Percentiles rank a stretch among this genome's conserved stretches.
Conservation (phyloP, 2,113 vertebrate species). For the Cynopterus brachyotis region DNA sequence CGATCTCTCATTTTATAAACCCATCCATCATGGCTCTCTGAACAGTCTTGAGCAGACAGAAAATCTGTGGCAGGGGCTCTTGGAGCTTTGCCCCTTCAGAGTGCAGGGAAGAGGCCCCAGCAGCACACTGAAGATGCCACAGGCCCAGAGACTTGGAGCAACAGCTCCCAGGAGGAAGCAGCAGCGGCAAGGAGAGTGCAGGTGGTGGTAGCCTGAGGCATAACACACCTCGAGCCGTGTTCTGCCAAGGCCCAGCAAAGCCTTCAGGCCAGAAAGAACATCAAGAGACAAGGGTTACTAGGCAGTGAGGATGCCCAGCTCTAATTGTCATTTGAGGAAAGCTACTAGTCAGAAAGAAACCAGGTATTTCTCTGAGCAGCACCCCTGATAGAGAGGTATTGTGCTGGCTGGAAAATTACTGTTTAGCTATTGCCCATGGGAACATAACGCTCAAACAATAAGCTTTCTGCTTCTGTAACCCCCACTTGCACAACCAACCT, state of each 20-base stretch:
- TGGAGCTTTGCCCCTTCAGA: background rate
- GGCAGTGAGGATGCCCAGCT: background rate
- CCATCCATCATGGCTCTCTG: background rate
- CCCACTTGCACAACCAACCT: too few species aligned
- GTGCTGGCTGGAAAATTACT: too few species aligned
- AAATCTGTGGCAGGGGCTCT: background rate
- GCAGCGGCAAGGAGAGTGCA: too few species aligned
- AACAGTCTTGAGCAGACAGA: background rate
- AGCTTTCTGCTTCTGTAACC: too few species aligned
- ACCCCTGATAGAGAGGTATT: background rate
- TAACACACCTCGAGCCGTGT: too few species aligned
- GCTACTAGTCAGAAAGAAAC: background rate
- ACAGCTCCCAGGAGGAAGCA: background rate
- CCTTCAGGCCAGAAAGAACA: background rate
- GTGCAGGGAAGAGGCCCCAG: background rate
- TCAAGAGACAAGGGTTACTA: background rate
- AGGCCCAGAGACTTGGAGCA: background rate
- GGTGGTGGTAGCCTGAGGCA: background rate
- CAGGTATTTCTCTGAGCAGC: background rate
- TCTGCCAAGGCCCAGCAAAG: background rate
- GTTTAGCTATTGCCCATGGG: too few species aligned
- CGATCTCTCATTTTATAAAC: background rate
- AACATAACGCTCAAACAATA: too few species aligned
- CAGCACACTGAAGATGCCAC: background rate
- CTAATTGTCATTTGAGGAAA: background rate